Evolutionary conservation across 2,113 vertebrate species (phyloP), one percentile per base, ranked within the genome.

Genomic region (Bambusicola thoracicus): DNA sequence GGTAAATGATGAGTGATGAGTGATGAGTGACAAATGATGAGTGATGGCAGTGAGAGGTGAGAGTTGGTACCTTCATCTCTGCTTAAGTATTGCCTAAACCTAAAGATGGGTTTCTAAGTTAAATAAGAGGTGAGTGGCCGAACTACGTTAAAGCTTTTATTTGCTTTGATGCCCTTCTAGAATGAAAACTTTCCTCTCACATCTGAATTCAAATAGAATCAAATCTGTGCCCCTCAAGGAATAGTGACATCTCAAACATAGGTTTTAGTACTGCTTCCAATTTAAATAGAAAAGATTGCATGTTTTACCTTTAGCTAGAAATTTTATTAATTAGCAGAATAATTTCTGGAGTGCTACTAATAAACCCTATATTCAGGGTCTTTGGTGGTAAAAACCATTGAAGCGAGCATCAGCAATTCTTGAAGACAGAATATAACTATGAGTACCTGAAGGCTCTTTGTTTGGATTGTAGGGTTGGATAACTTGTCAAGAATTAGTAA

Each of bases 381-480:
- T 87, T 92, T 14, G 65, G 44, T 49, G 81, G 38, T 89, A 93
- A 89, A 90, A 92, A n/a, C 13, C 27, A 55, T 78, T 0, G 3
- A 79, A 67, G 81, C 44, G 91, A 88, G 51, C 68, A 89, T 93
- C 94, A 97, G 93, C 91, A 94, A 9, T 94, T 93, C 84, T 73
- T 85, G 62, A 91, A 83, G 92, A 81, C 65, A 68, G 59, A 84
- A 55, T 81, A 67, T 59, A 56, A 32, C 48, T 51, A 48, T 30
- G 53, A 87, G 51, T 85, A 89, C 74, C 87, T 91, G 81, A 96
- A 91, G 73, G 84, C 56, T 61, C 89, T 91, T 93, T 84, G 58
- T 91, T 90, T 91, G 80, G 49, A 77, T 91, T 89, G 41, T 27
- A 78, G 34, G 61, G 81, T 34, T 41, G 92, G 87, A 74, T 85